These are phyloP conservation scores for Sebastes miniatus DNA, from an alignment of 2,797 vertebrate genomes.

Conservation along the genomic window DNA sequence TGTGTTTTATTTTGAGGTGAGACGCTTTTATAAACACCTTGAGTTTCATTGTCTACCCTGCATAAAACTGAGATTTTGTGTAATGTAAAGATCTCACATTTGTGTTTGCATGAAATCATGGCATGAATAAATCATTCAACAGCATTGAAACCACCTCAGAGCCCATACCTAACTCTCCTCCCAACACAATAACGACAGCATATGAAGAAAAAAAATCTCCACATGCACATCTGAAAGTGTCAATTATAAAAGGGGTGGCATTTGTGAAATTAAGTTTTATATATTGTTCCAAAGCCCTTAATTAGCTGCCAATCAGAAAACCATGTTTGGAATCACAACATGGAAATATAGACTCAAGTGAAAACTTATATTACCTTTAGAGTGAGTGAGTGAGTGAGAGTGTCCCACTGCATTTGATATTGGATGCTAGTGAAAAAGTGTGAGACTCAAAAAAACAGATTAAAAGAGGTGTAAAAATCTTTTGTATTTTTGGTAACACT, in stretches of 20 bases:
- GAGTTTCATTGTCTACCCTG: background rate
- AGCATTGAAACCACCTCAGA: background rate
- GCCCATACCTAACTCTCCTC: background rate
- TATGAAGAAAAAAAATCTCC: background rate
- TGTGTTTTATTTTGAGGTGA: background rate
- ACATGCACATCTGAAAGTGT: background rate
- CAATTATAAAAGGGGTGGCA: background rate
- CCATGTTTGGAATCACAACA: background rate
- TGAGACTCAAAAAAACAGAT: background rate
- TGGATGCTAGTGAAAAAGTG: background rate
- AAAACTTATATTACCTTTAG: background rate
- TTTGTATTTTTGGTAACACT: background rate
- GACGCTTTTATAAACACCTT: background rate
- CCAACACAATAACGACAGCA: background rate
- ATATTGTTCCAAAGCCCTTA: background rate
- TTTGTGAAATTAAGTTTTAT: background rate
- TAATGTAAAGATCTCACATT: background rate
- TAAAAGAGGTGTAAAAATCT: background rate
- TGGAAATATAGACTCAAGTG: background rate
- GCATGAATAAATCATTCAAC: background rate
- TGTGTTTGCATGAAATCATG: background rate
- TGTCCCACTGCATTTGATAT: background rate
- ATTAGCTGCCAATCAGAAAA: background rate
- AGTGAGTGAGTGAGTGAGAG: background rate
- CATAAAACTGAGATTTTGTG: background rate